Percentiles rank a stretch among this genome's conserved stretches.
These are phyloP conservation scores for Corydoras maculifer DNA, from an alignment of 2,113 vertebrate species.

Conservation along the genomic window DNA sequence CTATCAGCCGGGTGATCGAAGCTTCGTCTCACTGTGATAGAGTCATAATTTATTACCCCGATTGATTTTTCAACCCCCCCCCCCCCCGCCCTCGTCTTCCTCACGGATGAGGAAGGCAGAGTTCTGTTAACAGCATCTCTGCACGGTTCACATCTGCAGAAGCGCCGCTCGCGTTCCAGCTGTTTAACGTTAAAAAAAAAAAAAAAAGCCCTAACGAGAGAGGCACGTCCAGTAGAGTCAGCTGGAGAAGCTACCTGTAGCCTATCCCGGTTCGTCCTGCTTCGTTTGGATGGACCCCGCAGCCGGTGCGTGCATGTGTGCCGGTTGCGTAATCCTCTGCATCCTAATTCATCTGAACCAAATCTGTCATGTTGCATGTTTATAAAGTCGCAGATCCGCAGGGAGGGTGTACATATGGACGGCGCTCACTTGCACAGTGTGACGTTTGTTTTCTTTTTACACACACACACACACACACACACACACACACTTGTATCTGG, in stretches of 20 bases:
- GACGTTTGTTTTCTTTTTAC: not conserved
- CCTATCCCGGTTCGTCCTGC: too few species aligned
- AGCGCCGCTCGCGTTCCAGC: too few species aligned
- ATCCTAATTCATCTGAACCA: not conserved
- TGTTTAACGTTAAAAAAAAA: too few species aligned
- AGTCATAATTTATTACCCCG: not conserved
- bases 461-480: conserved; percentile 1
- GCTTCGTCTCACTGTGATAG: not conserved
- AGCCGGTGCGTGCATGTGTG: not conserved
- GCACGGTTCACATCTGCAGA: too few species aligned
- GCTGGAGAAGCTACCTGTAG: too few species aligned
- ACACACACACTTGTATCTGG: conserved; percentile 23
- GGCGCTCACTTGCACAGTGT: not conserved
- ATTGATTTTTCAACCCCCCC: not conserved
- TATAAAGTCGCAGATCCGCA: not conserved
- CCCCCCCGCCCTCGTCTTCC: not conserved
- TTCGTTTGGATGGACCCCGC: too few species aligned
- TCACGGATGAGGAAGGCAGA: not conserved
- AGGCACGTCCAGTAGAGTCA: too few species aligned
- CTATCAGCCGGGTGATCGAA: not conserved
- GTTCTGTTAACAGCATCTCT: not conserved
- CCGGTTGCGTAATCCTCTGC: not conserved
- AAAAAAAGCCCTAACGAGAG: too few species aligned
- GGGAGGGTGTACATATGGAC: not conserved
- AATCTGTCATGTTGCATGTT: conserved; percentile 9